Evolutionary conservation across 1,140 invertebrate genomes (phyloP).

Genomic region (Cotesia glomerata): DNA sequence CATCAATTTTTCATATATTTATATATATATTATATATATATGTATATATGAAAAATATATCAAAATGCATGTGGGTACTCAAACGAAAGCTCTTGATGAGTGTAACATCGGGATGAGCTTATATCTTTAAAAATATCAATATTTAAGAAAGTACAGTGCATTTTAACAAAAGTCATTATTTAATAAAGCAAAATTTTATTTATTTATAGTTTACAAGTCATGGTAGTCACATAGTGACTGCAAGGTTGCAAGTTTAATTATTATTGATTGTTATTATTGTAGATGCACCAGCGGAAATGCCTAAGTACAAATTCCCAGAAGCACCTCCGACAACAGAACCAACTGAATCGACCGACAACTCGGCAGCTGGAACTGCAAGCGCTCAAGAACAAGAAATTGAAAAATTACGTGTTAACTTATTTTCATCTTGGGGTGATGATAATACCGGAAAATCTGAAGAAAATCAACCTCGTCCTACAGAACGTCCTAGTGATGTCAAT

Average conservation of each 20-base stretch:
- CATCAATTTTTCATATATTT: too few species aligned
- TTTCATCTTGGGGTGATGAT: conserved; percentile 57
- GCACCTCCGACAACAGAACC: conserved; percentile 24
- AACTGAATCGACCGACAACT: conserved; percentile 38
- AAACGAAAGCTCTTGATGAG: too few species aligned
- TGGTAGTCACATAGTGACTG: too few species aligned
- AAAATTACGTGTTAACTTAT: conserved; percentile 58
- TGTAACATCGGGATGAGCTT: too few species aligned
- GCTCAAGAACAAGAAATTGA: conserved; percentile 47
- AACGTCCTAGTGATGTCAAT: conserved; percentile 47
- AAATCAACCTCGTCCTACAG: conserved; percentile 43
- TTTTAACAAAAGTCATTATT: too few species aligned
- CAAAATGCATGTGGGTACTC: too few species aligned
- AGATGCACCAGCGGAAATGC: conserved; percentile 61
- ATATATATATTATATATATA: too few species aligned
- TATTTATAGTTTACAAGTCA: too few species aligned
- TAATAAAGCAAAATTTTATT: too few species aligned
- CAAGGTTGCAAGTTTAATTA: not conserved
- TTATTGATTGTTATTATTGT: conserved; percentile 21
- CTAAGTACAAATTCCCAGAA: conserved; percentile 53
- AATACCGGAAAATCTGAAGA: conserved; percentile 49
- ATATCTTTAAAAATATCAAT: too few species aligned
- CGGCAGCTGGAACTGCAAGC: conserved; percentile 29
- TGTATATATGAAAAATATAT: too few species aligned
- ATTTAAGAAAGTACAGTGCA: too few species aligned